phyloP scores from a whole-genome alignment of 2,888 invertebrate species.

The Dorcus hopei region DNA sequence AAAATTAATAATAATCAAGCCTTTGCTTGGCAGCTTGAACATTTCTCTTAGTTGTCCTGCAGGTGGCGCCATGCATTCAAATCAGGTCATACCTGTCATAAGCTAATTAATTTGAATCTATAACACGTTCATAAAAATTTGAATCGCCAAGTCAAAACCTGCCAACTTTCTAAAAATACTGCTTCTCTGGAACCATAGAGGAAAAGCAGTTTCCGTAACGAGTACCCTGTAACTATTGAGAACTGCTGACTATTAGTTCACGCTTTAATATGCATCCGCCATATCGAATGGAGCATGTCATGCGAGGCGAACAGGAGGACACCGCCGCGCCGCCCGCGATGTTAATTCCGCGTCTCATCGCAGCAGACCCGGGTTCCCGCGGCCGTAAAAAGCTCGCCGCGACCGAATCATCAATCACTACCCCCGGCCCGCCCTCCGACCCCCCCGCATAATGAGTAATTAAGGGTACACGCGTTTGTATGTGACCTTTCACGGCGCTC shows the following conservation, averaged over 20 bases:
- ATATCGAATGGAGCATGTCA: slow-evolving; percentile 42
- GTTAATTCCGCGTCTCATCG: slow-evolving; percentile 39
- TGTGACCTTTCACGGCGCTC: slow-evolving; percentile 22
- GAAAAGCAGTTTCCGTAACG: no score
- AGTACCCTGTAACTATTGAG: slow-evolving; percentile 16
- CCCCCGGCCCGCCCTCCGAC: slow-evolving; percentile 16
- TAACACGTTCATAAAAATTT: no score
- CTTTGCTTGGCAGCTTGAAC: no score
- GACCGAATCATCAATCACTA: slow-evolving; percentile 33
- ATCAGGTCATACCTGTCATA: no score
- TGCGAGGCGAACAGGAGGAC: slow-evolving; percentile 37
- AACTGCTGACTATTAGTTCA: slow-evolving; percentile 35
- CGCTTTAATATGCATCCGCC: slow-evolving; percentile 43
- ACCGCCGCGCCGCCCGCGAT: slow-evolving; percentile 31
- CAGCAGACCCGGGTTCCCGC: slow-evolving; percentile 21
- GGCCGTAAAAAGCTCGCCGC: slow-evolving; percentile 36
- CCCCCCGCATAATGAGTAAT: slow-evolving; percentile 29
- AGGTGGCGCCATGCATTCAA: no score
- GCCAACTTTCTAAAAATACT: no score
- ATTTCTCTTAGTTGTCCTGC: no score
- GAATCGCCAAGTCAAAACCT: no score
- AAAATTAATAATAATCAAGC: no score
- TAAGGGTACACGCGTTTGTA: slow-evolving; percentile 33
- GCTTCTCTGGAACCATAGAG: no score
- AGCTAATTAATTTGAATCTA: no score